phyloP scores from a whole-genome alignment of 2,113 vertebrate species.

The Paramormyrops kingsleyae region DNA sequence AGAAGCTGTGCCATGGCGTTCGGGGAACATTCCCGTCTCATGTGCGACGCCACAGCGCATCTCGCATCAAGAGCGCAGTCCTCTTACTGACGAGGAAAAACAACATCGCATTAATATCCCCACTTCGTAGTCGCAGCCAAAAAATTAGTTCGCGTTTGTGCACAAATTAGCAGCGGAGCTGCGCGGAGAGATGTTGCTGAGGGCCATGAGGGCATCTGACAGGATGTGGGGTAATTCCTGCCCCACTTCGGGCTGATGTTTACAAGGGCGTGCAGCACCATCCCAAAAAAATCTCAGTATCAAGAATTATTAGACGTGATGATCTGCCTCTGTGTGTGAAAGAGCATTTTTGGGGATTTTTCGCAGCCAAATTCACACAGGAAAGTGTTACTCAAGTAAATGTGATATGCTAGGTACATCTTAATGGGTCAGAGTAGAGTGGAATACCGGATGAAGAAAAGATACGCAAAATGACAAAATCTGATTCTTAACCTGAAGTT shows the following conservation, averaged over 20 bases:
- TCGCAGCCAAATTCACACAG: neutral
- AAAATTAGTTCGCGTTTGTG: conserved; percentile 59
- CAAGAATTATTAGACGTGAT: neutral
- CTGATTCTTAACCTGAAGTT: neutral
- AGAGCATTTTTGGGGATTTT: neutral
- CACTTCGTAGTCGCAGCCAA: conserved; percentile 52
- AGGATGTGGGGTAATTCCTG: conserved; percentile 26
- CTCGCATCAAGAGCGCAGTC: conserved; percentile 59
- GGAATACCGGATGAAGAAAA: neutral
- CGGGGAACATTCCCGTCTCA: conserved; percentile 59
- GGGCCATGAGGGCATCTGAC: neutral
- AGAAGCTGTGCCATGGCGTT: conserved; percentile 52
- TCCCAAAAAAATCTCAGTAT: conserved; percentile 5
- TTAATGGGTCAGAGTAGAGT: neutral
- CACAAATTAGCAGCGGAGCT: conserved; percentile 55
- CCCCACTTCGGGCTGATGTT: conserved; percentile 52
- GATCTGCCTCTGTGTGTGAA: neutral
- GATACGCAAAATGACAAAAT: neutral
- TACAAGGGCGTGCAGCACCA: conserved; percentile 25
- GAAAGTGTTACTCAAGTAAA: neutral
- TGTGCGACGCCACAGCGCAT: conserved; percentile 58
- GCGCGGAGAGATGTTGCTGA: neutral
- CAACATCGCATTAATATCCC: conserved; percentile 59
- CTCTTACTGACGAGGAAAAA: conserved; percentile 58
- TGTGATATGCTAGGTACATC: neutral